phyloP scores from a whole-genome alignment of 2,888 invertebrate species.

The Nomada flava region DNA sequence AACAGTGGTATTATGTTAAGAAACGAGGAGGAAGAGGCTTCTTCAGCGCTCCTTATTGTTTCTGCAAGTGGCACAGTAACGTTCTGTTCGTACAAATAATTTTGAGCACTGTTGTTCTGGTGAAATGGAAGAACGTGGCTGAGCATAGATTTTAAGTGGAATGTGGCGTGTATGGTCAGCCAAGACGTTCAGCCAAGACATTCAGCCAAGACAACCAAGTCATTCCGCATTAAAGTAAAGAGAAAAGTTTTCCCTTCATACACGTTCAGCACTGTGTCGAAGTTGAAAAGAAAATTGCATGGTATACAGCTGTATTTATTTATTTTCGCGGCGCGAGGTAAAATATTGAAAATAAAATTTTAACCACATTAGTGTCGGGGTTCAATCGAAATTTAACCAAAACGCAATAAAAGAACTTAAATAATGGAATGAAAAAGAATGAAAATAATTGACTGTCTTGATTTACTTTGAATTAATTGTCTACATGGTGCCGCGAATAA shows the following conservation, averaged over 20 bases:
- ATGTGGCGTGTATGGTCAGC: background rate
- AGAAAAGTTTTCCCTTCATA: background rate
- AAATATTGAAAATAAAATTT: too few relatives aligned
- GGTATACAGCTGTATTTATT: too few relatives aligned
- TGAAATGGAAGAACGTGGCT: background rate
- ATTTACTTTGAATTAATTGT: background rate
- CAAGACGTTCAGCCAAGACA: background rate
- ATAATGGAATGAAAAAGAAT: background rate
- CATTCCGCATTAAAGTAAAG: too few relatives aligned
- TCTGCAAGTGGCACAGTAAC: background rate
- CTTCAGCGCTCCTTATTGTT: constrained; percentile 24
- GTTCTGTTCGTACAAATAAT: constrained; percentile 11
- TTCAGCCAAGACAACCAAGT: too few relatives aligned
- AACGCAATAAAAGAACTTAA: background rate
- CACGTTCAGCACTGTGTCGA: background rate
- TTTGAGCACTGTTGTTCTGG: background rate
- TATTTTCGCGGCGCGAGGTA: too few relatives aligned
- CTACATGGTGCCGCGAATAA: constrained; percentile 1
- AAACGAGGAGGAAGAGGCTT: constrained; percentile 19
- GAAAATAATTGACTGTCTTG: background rate
- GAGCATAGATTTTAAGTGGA: background rate
- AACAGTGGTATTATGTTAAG: constrained; percentile 28
- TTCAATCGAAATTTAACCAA: background rate
- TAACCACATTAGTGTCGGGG: background rate
- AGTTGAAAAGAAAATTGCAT: background rate